These are phyloP conservation scores for Zygothrica quintamaculata DNA, from an alignment of 2,888 invertebrate genomes.

Conservation along the genomic window DNA sequence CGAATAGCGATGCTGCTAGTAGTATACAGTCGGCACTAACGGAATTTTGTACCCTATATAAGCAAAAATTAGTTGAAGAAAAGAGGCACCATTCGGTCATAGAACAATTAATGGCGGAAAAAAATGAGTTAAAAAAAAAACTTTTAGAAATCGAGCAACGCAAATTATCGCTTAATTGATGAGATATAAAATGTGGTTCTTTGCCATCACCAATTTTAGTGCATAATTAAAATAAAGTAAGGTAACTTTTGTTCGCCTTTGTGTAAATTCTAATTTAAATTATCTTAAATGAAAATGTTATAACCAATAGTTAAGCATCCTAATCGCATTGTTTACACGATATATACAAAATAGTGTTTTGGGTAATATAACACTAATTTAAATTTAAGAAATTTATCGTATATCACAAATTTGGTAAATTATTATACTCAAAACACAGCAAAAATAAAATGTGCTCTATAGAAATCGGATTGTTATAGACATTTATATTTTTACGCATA, in stretches of 20 bases:
- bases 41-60: constrained; percentile 61
- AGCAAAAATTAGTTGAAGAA: constrained; percentile 62
- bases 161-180: constrained; percentile 59
- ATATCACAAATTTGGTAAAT: too few species aligned
- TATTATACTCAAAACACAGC: too few species aligned
- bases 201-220: constrained; percentile 14
- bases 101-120: constrained; percentile 62
- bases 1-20: constrained; percentile 39
- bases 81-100: constrained; percentile 60
- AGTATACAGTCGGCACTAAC: constrained; percentile 40
- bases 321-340: neutral
- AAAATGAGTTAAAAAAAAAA: constrained; percentile 61
- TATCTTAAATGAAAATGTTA: constrained; percentile 4
- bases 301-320: constrained; percentile 12
- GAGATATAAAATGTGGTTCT: neutral
- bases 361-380: too few species aligned
- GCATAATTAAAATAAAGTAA: constrained; percentile 29
- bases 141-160: constrained; percentile 63
- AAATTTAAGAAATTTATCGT: too few species aligned
- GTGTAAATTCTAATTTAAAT: constrained; percentile 10
- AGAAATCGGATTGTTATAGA: too few species aligned
- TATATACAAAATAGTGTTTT: too few species aligned
- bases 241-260: constrained; percentile 9
- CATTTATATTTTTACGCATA: too few species aligned
- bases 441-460: too few species aligned